Evolutionary conservation across 2,797 vertebrate species (phyloP), one percentile per base, ranked within the genome.

Genomic region (Pipistrellus pygmaeus): DNA sequence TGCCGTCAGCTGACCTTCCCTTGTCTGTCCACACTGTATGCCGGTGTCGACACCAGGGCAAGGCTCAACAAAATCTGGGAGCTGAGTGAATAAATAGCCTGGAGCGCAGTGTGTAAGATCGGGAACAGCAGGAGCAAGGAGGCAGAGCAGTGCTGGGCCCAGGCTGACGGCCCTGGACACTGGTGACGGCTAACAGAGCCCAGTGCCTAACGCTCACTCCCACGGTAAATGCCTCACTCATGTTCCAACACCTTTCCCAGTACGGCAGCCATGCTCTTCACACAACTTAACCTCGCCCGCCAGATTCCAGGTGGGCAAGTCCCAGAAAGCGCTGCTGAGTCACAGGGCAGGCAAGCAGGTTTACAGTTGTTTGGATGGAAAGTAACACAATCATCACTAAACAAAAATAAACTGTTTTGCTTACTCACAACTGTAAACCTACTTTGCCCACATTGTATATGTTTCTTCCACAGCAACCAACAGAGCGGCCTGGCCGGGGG

Each of bases 1-100:
- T 17, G 46, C 8, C n/a, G 6, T 20, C 80, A 13, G 55, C 51
- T 51, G 23, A 44, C 18, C 51, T 23, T 17, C 32, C 51, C 51
- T 1, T 21, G 13, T 20, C 25, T 38, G n/a, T n/a, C 64, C 21
- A 4, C 0, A 0, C n/a, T 2, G 2, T 6, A 23, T 6, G 17
- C 55, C 21, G 5, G 20, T 21, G 9, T 44, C 53, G 18, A 35
- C 30, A 55, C 13, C 32, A 73, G 27, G 1, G 5, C 38, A 46
- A 2, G 27, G 72, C 25, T 69, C n/a, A 51, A 73, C 8, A 44
- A 57, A 7, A 17, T 10, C 2, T 38, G 27, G 8, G 9, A 81
- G 51, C 6, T 27, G 35, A 25, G 10, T 44, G 27, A 85, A 35
- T 4, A 30, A 9, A 32, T 25, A 55, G 35, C 72, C 20, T 20